Evolutionary conservation across 2,797 vertebrate species (phyloP).

Genomic region (Acipenser ruthenus): DNA sequence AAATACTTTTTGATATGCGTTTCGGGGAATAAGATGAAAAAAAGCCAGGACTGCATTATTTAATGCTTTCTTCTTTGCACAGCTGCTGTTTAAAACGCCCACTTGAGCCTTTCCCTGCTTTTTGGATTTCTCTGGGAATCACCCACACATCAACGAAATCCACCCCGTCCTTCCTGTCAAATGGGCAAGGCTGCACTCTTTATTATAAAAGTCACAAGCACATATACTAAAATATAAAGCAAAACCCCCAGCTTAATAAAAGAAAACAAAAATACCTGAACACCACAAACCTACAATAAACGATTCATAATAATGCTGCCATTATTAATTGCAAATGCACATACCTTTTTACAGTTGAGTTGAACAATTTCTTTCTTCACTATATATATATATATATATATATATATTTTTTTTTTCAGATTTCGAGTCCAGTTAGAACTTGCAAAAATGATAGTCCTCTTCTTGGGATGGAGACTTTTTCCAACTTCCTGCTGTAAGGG

Average conservation of each 20-base stretch:
- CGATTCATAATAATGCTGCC: neutral
- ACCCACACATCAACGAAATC: slow-evolving; percentile 21
- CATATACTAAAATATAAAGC: slow-evolving; percentile 18
- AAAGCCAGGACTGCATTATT: slow-evolving; percentile 13
- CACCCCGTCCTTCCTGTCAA: slow-evolving; percentile 21
- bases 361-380: slow-evolving; percentile 5
- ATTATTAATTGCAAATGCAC: slow-evolving; percentile 7
- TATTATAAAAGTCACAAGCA: slow-evolving; percentile 14
- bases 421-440: slow-evolving; percentile 19
- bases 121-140: slow-evolving; percentile 20
- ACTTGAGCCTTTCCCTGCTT: slow-evolving; percentile 21
- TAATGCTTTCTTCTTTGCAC: slow-evolving; percentile 21
- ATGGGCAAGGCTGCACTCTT: slow-evolving; percentile 12
- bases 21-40: slow-evolving; percentile 9
- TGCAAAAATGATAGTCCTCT: slow-evolving; percentile 14
- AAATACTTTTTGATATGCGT: too few relatives aligned
- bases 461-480: slow-evolving; percentile 20
- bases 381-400: too few relatives aligned
- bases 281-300: neutral
- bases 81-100: slow-evolving; percentile 29
- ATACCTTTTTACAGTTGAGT: slow-evolving; percentile 12
- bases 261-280: neutral
- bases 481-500: slow-evolving; percentile 21
- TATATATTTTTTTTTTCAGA: neutral
- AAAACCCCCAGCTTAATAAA: neutral